Evolutionary conservation across 1,140 invertebrate species (phyloP).

Genomic region (Goniozus legneri): DNA sequence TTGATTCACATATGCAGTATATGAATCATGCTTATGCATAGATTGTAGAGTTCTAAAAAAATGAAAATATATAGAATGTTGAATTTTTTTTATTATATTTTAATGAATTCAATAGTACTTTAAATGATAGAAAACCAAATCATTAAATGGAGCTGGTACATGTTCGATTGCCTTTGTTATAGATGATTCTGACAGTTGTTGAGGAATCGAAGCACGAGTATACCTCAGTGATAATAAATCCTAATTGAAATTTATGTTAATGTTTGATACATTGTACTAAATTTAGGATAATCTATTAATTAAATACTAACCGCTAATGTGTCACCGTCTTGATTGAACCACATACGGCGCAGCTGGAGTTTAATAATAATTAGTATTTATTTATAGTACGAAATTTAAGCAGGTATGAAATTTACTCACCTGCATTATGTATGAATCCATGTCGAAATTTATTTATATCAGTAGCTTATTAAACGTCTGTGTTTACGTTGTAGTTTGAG

Average conservation of each 20-base stretch:
- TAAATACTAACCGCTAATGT: constrained; percentile 50
- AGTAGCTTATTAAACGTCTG: too few species aligned
- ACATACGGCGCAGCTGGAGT: constrained; percentile 38
- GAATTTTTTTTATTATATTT: constrained; percentile 4
- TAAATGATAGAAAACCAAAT: constrained; percentile 77
- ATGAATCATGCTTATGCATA: constrained; percentile 64
- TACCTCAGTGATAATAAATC: constrained; percentile 73
- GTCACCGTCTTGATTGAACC: constrained; percentile 58
- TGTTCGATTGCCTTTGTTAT: constrained; percentile 69
- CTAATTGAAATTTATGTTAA: constrained; percentile 28
- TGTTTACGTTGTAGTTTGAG: too few species aligned
- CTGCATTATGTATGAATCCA: constrained; percentile 42
- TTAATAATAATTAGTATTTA: constrained; percentile 1
- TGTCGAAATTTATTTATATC: constrained; percentile 6
- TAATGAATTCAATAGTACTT: constrained; percentile 51
- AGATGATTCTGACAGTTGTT: constrained; percentile 66
- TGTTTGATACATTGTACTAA: constrained; percentile 5
- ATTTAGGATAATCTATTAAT: constrained; percentile 1
- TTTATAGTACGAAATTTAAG: background rate
- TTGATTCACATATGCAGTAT: constrained; percentile 78
- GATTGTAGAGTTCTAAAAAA: constrained; percentile 62
- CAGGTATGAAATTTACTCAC: constrained; percentile 16
- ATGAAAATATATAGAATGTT: too few species aligned
- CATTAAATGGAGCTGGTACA: constrained; percentile 72
- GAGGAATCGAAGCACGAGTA: constrained; percentile 68